Evolutionary conservation across 1,140 invertebrate species (phyloP).

Genomic region (Conopomorpha cramerella): DNA sequence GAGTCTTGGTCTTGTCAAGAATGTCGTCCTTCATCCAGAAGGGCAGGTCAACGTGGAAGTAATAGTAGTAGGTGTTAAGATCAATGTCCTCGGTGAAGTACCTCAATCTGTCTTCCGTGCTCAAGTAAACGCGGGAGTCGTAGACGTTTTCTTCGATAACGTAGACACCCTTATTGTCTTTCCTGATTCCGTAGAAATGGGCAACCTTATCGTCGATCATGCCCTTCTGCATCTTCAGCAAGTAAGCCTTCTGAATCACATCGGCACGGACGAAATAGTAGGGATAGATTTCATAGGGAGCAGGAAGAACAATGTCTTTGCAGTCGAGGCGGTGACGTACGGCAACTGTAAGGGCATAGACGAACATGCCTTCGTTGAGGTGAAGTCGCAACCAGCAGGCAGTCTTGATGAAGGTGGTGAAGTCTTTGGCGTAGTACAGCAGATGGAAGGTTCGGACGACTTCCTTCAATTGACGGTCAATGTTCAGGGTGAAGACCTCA

Average conservation of each 20-base stretch:
- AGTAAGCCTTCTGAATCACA: slow-evolving; percentile 64
- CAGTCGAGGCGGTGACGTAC: slow-evolving; percentile 66
- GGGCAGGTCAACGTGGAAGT: slow-evolving; percentile 69
- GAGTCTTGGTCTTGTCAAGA: slow-evolving; percentile 53
- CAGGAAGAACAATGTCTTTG: slow-evolving; percentile 64
- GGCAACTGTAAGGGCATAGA: slow-evolving; percentile 65
- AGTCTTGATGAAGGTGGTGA: slow-evolving; percentile 62
- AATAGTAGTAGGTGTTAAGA: slow-evolving; percentile 71
- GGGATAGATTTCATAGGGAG: slow-evolving; percentile 72
- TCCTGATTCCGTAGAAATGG: slow-evolving; percentile 44
- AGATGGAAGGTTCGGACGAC: slow-evolving; percentile 68
- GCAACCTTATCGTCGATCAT: slow-evolving; percentile 34
- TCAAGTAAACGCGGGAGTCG: slow-evolving; percentile 41
- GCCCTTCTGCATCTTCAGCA: slow-evolving; percentile 59
- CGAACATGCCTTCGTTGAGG: slow-evolving; percentile 68
- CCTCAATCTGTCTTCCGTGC: slow-evolving; percentile 49
- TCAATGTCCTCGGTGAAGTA: slow-evolving; percentile 74
- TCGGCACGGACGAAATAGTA: slow-evolving; percentile 65
- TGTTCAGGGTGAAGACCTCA: slow-evolving; percentile 66
- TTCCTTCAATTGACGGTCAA: slow-evolving; percentile 66
- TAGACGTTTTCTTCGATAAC: slow-evolving; percentile 49
- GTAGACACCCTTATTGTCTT: slow-evolving; percentile 37
- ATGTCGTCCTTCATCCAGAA: slow-evolving; percentile 66
- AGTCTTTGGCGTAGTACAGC: slow-evolving; percentile 71
- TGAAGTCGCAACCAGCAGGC: slow-evolving; percentile 67